Conservation (phyloP, 2,888 invertebrate genomes). For the Dexiosoma caninum region DNA sequence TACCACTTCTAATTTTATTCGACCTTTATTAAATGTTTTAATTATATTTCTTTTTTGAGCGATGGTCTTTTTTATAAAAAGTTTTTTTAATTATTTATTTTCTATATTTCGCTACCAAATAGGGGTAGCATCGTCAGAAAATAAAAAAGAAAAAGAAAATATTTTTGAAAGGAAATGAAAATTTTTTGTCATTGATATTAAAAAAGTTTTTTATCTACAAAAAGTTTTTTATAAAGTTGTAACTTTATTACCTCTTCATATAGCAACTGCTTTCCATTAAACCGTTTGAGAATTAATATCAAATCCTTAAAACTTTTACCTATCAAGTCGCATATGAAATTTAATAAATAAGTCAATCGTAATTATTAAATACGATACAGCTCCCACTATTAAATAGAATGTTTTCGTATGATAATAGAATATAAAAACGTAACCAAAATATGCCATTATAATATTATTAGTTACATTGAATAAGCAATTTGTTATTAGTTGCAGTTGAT, state of each 20-base stretch:
- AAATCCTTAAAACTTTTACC: slow-evolving; percentile 8
- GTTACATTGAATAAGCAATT: not conserved
- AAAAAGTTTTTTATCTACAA: too few relatives aligned
- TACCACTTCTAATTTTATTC: too few relatives aligned
- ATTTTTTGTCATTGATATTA: too few relatives aligned
- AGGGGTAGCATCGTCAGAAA: too few relatives aligned
- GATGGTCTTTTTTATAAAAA: too few relatives aligned
- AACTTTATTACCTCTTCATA: slow-evolving; percentile 8
- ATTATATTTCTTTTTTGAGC: too few relatives aligned
- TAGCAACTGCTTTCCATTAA: slow-evolving; percentile 13
- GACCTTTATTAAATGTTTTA: too few relatives aligned
- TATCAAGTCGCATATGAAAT: slow-evolving; percentile 25
- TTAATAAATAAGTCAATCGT: slow-evolving; percentile 16
- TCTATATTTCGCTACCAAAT: too few relatives aligned
- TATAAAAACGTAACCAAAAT: slow-evolving; percentile 21
- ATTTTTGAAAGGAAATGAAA: too few relatives aligned
- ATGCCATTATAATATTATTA: not conserved
- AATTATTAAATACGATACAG: not conserved
- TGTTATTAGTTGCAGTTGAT: slow-evolving; percentile 21
- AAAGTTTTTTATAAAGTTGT: too few relatives aligned
- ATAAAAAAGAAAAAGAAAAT: too few relatives aligned
- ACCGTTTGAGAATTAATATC: not conserved
- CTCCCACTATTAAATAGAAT: not conserved
- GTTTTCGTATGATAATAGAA: not conserved
- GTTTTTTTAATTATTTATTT: too few relatives aligned